Conservation (phyloP, 2,113 vertebrate genomes). For the Chamaetylas fuelleborni region DNA sequence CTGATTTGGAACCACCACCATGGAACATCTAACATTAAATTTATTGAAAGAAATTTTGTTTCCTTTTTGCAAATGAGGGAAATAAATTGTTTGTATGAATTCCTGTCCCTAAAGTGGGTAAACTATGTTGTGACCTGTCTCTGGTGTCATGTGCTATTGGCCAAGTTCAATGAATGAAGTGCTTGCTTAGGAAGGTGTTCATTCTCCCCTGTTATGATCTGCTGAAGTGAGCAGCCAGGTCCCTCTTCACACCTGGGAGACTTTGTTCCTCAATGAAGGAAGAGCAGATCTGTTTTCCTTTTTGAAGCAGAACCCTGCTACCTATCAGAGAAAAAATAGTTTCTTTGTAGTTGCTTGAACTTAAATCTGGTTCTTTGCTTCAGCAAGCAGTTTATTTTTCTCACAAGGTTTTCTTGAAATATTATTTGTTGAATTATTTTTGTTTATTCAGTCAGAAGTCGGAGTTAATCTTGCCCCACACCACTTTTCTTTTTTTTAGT, state of each 20-base stretch:
- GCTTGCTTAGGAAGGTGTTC: neutral
- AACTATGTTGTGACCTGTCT: neutral
- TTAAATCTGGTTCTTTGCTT: neutral
- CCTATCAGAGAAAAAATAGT: neutral
- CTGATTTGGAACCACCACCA: neutral
- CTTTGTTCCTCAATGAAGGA: neutral
- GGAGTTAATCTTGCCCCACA: neutral
- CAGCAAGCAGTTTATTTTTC: neutral
- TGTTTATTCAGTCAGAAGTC: neutral
- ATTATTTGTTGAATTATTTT: neutral
- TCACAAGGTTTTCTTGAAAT: neutral
- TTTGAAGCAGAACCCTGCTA: neutral
- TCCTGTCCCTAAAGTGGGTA: neutral
- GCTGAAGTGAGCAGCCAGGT: neutral
- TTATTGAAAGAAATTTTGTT: neutral
- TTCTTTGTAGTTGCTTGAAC: neutral
- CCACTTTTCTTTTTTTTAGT: neutral
- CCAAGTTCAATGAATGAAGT: neutral
- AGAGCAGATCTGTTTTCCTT: neutral
- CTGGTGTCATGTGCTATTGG: accelerated
- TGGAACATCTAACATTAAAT: neutral
- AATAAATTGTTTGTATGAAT: neutral
- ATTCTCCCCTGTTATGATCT: neutral
- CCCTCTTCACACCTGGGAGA: accelerated
- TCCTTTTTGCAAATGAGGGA: neutral